Evolutionary conservation across 2,888 invertebrate genomes (phyloP).

Genomic region (Gryllus longicercus): DNA sequence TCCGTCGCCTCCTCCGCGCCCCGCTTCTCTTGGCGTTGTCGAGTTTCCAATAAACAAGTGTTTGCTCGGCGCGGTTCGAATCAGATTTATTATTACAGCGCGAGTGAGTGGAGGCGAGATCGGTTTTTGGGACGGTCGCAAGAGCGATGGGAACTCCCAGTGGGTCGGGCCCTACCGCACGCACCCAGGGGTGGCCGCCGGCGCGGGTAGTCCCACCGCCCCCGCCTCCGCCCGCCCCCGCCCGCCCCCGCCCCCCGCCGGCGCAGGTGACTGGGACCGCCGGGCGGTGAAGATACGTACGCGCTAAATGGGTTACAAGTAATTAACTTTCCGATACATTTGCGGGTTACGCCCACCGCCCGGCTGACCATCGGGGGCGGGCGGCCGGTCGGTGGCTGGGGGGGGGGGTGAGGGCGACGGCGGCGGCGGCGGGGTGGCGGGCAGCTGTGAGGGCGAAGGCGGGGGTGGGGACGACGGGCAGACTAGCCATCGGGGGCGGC

Average conservation of each 20-base stretch:
- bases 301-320: not conserved
- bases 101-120: not conserved
- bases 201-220: not conserved
- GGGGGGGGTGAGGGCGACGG: no score
- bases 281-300: no score
- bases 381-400: no score
- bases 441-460: no score
- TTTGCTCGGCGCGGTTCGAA: not conserved
- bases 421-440: no score
- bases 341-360: not conserved
- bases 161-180: not conserved
- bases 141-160: no score
- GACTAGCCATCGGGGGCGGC: no score
- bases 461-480: no score
- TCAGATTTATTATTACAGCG: constrained; percentile 7
- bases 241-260: no score
- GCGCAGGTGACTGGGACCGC: no score
- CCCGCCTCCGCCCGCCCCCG: not conserved
- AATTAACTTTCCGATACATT: constrained; percentile 6
- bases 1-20: not conserved
- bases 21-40: not conserved
- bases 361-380: no score
- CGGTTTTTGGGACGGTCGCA: not conserved
- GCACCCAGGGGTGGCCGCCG: not conserved
- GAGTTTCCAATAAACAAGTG: constrained; percentile 7